phyloP scores from a whole-genome alignment of 2,797 vertebrate genomes.

The Botia almorhae region DNA sequence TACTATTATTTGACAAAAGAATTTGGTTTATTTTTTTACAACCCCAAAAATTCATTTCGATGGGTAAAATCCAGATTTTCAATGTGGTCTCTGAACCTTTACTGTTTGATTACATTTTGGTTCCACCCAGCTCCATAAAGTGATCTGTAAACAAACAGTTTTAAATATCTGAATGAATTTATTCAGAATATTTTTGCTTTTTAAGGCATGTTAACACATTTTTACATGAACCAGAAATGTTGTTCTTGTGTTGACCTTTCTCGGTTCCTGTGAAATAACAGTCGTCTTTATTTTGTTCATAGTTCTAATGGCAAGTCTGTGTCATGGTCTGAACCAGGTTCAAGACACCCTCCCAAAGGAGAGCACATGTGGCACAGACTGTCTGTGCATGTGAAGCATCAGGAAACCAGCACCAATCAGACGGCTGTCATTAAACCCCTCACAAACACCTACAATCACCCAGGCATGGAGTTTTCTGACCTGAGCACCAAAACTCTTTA shows the following conservation, averaged over 20 bases:
- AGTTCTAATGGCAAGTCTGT: slow-evolving; percentile 99
- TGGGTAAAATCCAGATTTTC: no score
- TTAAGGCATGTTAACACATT: slow-evolving; percentile 44
- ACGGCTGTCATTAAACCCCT: slow-evolving; percentile 99
- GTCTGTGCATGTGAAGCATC: slow-evolving; percentile 97
- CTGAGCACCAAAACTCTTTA: slow-evolving; percentile 94
- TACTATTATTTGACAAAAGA: no score
- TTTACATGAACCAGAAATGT: slow-evolving; percentile 74
- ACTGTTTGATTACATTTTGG: no score
- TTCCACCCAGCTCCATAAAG: no score
- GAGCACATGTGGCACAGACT: slow-evolving; percentile 98
- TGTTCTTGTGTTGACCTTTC: slow-evolving; percentile 73
- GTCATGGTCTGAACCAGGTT: slow-evolving; percentile 99
- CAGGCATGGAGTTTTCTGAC: slow-evolving; percentile 88
- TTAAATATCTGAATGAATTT: slow-evolving; percentile 29
- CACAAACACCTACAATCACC: slow-evolving; percentile 91
- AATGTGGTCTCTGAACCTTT: no score
- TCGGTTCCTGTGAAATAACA: slow-evolving; percentile 82
- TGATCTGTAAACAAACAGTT: not conserved
- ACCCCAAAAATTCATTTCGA: no score
- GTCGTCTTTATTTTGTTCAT: slow-evolving; percentile 95
- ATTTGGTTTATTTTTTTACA: no score
- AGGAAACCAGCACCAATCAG: slow-evolving; percentile 96
- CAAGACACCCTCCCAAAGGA: slow-evolving; percentile 94
- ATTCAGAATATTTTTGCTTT: slow-evolving; percentile 33